These are phyloP conservation scores for Deladenus siricidicola DNA, from an alignment of 2,888 invertebrate genomes.

Conservation along the genomic window DNA sequence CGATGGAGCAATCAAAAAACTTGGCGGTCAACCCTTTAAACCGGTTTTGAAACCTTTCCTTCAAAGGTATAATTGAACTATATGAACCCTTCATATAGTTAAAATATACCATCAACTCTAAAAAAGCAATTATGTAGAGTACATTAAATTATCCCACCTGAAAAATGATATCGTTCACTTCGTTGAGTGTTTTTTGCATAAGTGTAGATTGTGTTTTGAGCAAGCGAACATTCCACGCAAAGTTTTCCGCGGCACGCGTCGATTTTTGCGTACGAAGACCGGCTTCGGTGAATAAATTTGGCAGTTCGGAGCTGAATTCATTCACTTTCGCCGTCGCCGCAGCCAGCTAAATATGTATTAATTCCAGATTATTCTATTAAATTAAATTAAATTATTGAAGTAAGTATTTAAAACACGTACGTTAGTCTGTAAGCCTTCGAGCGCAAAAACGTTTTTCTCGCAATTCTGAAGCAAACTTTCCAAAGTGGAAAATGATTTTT, in stretches of 20 bases:
- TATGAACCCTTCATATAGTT: too few relatives aligned
- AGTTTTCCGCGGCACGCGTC: slow-evolving; percentile 56
- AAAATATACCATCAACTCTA: too few relatives aligned
- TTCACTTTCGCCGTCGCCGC: slow-evolving; percentile 46
- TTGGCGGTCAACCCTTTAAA: too few relatives aligned
- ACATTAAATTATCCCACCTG: slow-evolving; percentile 55
- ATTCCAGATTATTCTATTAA: neutral
- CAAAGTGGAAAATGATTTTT: slow-evolving; percentile 43
- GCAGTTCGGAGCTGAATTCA: slow-evolving; percentile 57
- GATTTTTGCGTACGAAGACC: slow-evolving; percentile 59
- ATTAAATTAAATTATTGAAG: neutral
- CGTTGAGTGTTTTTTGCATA: slow-evolving; percentile 57
- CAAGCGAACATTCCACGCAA: slow-evolving; percentile 60
- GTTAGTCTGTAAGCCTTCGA: neutral
- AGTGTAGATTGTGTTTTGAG: slow-evolving; percentile 60
- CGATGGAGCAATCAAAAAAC: too few relatives aligned
- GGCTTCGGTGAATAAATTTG: slow-evolving; percentile 55
- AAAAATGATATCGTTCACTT: slow-evolving; percentile 57
- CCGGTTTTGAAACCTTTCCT: too few relatives aligned
- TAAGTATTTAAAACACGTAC: neutral
- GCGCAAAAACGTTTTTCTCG: neutral
- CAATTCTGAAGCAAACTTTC: slow-evolving; percentile 32
- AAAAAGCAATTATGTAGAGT: too few relatives aligned
- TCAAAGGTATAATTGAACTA: too few relatives aligned
- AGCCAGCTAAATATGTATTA: slow-evolving; percentile 34